phyloP scores from a whole-genome alignment of 2,888 invertebrate genomes.

The Axea sp. region DNA sequence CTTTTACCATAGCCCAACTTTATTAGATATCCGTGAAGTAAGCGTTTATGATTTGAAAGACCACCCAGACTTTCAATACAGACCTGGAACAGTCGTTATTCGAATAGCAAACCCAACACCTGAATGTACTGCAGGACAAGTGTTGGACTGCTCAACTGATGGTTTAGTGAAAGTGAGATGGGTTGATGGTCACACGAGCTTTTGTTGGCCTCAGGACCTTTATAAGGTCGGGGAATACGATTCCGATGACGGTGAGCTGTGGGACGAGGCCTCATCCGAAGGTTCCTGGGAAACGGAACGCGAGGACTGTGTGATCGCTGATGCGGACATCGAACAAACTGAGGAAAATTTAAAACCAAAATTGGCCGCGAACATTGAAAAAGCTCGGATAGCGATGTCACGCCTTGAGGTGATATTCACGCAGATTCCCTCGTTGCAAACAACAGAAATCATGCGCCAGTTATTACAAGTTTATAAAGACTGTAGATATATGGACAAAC shows the following conservation, averaged over 20 bases:
- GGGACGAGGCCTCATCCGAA: constrained; percentile 86
- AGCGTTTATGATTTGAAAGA: constrained; percentile 97
- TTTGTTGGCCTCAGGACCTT: constrained; percentile 95
- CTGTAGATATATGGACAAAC: constrained; percentile 90
- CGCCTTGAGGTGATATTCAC: constrained; percentile 89
- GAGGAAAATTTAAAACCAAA: constrained; percentile 80
- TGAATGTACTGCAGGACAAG: constrained; percentile 90
- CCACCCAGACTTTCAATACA: constrained; percentile 95
- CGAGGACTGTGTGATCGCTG: constrained; percentile 82
- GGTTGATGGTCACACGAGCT: constrained; percentile 91
- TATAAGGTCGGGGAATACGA: constrained; percentile 90
- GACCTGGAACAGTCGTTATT: constrained; percentile 95
- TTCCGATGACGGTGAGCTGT: constrained; percentile 87
- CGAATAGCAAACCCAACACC: constrained; percentile 86
- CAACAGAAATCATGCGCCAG: constrained; percentile 88
- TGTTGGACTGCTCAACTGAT: constrained; percentile 92
- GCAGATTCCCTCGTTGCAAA: constrained; percentile 87
- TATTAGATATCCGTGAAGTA: constrained; percentile 88
- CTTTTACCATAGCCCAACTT: constrained; percentile 82
- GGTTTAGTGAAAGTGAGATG: constrained; percentile 94
- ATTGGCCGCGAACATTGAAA: constrained; percentile 88
- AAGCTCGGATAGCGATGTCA: constrained; percentile 87
- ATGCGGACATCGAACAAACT: constrained; percentile 77
- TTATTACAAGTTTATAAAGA: constrained; percentile 91
- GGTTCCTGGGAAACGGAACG: constrained; percentile 92